Evolutionary conservation across 2,888 invertebrate species (phyloP), one percentile per base, ranked within the genome.

Genomic region (Parapristionchus giblindavisi): DNA sequence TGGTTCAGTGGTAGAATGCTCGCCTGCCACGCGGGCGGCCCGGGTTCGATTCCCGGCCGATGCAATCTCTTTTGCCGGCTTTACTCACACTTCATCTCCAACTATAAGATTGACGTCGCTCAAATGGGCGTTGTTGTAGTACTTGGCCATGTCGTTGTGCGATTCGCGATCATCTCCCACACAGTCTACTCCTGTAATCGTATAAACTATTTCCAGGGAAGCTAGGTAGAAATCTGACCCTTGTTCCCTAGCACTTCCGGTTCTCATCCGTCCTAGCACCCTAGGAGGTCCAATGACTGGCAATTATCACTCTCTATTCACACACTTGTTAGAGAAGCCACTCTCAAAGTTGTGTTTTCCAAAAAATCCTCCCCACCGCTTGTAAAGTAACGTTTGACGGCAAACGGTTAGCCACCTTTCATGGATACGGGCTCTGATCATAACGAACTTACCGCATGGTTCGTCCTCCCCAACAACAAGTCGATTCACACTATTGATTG

Each of bases 91-190:
- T 65, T 89, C 87, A 11, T 88, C 89, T 8, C 89, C 89, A 24
- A 90, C 89, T 11, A 84, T 76, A 60, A 89, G 63, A 52, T 79
- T 82, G 14, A 88, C 84, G 76, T 88, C 88, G 73, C 84, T 83
- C 48, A 88, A 76, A 77, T 87, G 83, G 1, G 79, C 74, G 77
- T 86, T 88, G 80, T 88, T 88, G 81, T 80, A 88, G 78, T 83
- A 88, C 66, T 85, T 84, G 72, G 87, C 88, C 58, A 84, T 83
- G 75, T 88, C 88, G 75, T 81, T 83, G 73, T 88, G 56, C 14
- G 85, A 83, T 43, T 88, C 86, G n/a, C 87, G 81, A 76, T 87
- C 87, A 51, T 87, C 85, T 43, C 85, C 88, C 68, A 83, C 87
- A 78, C 86, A 87, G 77, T 88, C 88, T 77, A 82, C 85, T 54